Percentiles rank a stretch among this genome's conserved stretches.
These are phyloP conservation scores for Nycticorax nycticorax DNA, from an alignment of 2,113 vertebrate species.

Conservation along the genomic window DNA sequence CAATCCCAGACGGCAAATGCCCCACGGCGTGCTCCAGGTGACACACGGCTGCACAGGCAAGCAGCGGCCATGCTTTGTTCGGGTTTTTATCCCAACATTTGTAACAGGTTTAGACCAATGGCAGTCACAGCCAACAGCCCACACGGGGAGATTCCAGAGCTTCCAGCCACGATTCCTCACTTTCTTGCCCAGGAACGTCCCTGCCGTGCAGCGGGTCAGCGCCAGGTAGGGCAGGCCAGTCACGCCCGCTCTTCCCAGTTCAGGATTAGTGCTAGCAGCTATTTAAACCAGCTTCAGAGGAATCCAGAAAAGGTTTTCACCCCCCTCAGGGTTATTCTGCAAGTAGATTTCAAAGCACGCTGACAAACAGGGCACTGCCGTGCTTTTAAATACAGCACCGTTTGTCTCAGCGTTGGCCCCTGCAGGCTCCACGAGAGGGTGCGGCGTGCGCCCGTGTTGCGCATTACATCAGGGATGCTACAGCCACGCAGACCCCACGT, in stretches of 20 bases:
- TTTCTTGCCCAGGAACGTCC: not conserved
- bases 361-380: not conserved
- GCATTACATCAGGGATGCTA: fast-evolving
- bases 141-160: not conserved
- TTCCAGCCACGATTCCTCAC: not conserved
- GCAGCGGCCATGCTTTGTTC: not conserved
- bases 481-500: not conserved
- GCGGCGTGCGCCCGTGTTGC: fast-evolving
- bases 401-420: not conserved
- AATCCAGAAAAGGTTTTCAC: not conserved
- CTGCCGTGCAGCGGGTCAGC: not conserved
- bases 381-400: fast-evolving
- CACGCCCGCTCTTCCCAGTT: not conserved
- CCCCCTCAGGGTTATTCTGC: not conserved
- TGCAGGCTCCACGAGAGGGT: fast-evolving
- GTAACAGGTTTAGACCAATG: not conserved
- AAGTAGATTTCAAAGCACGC: not conserved
- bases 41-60: fast-evolving
- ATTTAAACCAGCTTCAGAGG: not conserved
- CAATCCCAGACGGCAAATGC: fast-evolving
- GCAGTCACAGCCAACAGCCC: not conserved
- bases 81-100: not conserved
- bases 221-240: not conserved
- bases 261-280: not conserved
- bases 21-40: not conserved